A percentile compares a stretch with the other conserved stretches of the same genome.
Evolutionary conservation across 2,888 invertebrate genomes (phyloP).

Genomic region (Meiosimyza platycephala): DNA sequence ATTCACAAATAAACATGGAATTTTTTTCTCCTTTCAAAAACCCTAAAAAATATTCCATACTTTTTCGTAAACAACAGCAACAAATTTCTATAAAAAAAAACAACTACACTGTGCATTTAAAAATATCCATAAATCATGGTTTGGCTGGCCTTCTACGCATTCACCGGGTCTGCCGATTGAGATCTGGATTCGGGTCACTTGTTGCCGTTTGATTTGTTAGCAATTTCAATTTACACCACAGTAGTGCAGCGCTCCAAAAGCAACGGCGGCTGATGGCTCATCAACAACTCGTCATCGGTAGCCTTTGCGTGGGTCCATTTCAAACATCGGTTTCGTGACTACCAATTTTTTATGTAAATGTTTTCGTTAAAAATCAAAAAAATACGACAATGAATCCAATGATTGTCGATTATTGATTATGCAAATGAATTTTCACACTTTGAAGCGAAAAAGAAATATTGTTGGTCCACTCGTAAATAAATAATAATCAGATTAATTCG

Average conservation of each 20-base stretch:
- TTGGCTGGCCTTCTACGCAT: no score
- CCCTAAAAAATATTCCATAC: no score
- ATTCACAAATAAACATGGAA: no score
- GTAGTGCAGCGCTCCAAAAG: slow-evolving; percentile 1
- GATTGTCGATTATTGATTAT: slow-evolving; percentile 61
- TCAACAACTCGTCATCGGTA: not conserved
- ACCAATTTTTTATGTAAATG: slow-evolving; percentile 44
- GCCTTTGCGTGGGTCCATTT: not conserved
- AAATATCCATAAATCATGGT: no score
- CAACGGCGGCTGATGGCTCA: not conserved
- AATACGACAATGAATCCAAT: slow-evolving; percentile 14
- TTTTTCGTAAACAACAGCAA: no score
- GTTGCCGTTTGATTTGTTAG: no score
- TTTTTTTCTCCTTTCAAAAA: no score
- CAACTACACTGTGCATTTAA: no score
- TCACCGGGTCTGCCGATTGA: no score
- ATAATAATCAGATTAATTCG: slow-evolving; percentile 1
- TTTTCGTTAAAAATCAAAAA: slow-evolving; percentile 39
- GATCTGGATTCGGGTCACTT: no score
- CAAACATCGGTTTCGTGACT: slow-evolving; percentile 42
- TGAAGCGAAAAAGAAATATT: slow-evolving; percentile 30
- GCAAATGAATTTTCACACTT: slow-evolving; percentile 65
- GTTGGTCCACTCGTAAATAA: slow-evolving; percentile 1
- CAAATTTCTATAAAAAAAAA: no score
- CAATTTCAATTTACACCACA: slow-evolving; percentile 13